Conservation (phyloP, 2,113 vertebrate genomes). For the Varanus komodoensis region DNA sequence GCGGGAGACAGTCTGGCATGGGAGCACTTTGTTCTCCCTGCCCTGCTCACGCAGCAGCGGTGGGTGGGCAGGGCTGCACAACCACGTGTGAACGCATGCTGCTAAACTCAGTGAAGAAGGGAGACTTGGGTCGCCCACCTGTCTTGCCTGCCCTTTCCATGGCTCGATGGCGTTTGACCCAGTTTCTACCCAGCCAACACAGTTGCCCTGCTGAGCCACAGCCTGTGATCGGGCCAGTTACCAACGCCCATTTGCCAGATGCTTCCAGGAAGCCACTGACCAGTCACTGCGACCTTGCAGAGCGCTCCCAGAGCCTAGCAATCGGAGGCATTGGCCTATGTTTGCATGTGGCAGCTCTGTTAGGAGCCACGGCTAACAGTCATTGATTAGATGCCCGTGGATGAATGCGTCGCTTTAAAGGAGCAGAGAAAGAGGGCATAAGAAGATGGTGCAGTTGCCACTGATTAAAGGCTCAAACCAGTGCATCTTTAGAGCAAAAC, state of each 20-base stretch:
- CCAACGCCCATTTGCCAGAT: neutral
- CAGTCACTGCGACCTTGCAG: neutral
- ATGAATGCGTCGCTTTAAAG: neutral
- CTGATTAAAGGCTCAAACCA: neutral
- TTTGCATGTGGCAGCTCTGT: neutral
- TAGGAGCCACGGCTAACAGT: neutral
- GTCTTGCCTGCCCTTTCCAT: too few relatives aligned
- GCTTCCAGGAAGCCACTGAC: neutral
- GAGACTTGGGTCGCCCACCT: too few relatives aligned
- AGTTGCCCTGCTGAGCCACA: too few relatives aligned
- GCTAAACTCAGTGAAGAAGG: neutral
- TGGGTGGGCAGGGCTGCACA: neutral
- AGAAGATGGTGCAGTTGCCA: neutral
- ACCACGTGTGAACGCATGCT: neutral
- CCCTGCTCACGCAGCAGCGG: too few relatives aligned
- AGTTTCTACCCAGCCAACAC: neutral
- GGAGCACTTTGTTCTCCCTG: too few relatives aligned
- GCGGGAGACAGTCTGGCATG: neutral
- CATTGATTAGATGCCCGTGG: neutral
- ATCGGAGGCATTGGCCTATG: too few relatives aligned
- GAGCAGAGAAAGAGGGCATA: neutral
- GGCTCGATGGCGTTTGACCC: neutral
- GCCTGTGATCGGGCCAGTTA: too few relatives aligned
- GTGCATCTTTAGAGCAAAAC: too few relatives aligned
- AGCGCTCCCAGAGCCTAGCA: neutral